Conservation (phyloP, 1,140 invertebrate genomes). For the Daktulosphaira vitifoliae region DNA sequence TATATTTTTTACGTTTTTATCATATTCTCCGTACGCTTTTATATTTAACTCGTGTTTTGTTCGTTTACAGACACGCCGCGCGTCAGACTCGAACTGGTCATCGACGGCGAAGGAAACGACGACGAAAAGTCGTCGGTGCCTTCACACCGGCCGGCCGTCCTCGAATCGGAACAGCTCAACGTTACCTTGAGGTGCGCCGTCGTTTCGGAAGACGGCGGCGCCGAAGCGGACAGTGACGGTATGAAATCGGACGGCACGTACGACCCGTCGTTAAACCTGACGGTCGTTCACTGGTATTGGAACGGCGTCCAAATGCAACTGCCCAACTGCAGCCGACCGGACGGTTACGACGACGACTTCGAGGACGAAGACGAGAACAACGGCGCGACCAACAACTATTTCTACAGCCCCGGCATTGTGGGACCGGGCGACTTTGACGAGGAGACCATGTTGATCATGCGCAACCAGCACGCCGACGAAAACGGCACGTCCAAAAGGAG, state of each 20-base stretch:
- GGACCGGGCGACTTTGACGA: background rate
- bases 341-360: background rate
- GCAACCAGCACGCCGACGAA: background rate
- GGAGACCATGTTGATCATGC: slow-evolving; percentile 3
- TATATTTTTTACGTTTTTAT: too few species aligned
- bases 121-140: background rate
- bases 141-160: slow-evolving; percentile 49
- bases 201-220: slow-evolving; percentile 43
- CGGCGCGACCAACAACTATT: background rate
- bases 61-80: background rate
- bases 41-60: too few species aligned
- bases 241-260: slow-evolving; percentile 54
- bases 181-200: slow-evolving; percentile 75
- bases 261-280: slow-evolving; percentile 42
- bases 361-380: background rate
- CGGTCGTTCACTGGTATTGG: slow-evolving; percentile 62
- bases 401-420: background rate
- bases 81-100: slow-evolving; percentile 4
- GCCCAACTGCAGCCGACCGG: slow-evolving; percentile 56
- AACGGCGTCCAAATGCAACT: slow-evolving; percentile 75
- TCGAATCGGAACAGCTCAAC: slow-evolving; percentile 66
- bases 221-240: background rate
- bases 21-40: too few species aligned
- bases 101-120: background rate
- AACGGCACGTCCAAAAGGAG: background rate